Percentiles rank a stretch among this genome's conserved stretches.
phyloP scores from a whole-genome alignment of 2,113 vertebrate species.

The Myiopsitta monachus region DNA sequence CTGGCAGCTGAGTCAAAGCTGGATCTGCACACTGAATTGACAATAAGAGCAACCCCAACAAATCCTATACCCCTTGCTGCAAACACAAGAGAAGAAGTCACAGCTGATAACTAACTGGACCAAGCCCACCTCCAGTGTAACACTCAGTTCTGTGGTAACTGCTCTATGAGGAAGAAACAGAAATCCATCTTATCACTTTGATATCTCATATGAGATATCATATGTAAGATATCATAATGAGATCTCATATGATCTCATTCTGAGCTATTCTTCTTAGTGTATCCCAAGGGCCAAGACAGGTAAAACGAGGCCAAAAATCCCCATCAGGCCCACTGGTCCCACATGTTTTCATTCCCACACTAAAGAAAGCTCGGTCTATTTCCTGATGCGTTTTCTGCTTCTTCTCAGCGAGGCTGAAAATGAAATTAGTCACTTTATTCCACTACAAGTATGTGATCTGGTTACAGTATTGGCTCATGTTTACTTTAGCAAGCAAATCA shows the following conservation, averaged over 20 bases:
- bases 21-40: no score
- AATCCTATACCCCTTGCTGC: not conserved
- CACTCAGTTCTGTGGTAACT: not conserved
- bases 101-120: not conserved
- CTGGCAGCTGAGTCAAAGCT: not conserved
- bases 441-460: constrained; percentile 41
- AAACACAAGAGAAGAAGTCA: not conserved
- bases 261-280: not conserved
- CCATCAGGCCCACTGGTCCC: not conserved
- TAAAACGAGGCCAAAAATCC: not conserved
- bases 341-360: constrained; percentile 7
- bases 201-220: no score
- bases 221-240: no score
- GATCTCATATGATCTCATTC: no score
- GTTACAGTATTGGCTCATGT: not conserved
- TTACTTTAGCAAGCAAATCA: constrained; percentile 41
- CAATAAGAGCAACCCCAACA: not conserved
- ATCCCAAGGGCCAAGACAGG: not conserved
- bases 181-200: not conserved
- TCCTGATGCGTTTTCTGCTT: constrained; percentile 16
- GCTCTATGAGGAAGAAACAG: not conserved
- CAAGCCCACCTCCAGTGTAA: not conserved
- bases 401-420: constrained; percentile 21
- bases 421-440: not conserved
- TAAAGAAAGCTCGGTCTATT: constrained; percentile 45